Evolutionary conservation across 1,140 invertebrate genomes (phyloP).

Genomic region (Orchesella cincta): DNA sequence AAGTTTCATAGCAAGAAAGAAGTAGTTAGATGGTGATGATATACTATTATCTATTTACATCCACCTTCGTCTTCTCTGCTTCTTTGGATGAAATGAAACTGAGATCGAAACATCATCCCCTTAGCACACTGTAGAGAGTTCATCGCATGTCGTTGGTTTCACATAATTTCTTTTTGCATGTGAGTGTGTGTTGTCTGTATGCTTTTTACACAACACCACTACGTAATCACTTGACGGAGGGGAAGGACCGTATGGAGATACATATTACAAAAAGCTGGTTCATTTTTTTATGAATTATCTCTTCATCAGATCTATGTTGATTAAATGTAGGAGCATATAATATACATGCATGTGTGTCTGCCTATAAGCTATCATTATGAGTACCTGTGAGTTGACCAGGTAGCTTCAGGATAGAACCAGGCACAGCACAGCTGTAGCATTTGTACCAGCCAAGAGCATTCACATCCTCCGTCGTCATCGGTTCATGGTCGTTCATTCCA

Average conservation of each 20-base stretch:
- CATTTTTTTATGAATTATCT: neutral
- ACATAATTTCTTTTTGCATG: neutral
- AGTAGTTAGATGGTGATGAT: neutral
- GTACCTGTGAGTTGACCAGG: no score
- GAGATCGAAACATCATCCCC: no score
- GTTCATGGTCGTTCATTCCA: conserved; percentile 28
- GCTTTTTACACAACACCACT: no score
- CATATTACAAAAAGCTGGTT: neutral
- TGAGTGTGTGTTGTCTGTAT: no score
- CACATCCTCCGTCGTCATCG: conserved; percentile 10
- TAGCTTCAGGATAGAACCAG: no score
- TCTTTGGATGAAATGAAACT: no score
- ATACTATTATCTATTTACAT: no score
- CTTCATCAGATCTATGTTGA: no score
- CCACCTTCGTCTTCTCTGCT: no score
- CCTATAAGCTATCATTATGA: no score
- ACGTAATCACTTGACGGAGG: neutral
- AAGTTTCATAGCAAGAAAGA: neutral
- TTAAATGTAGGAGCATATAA: no score
- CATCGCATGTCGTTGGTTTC: conserved; percentile 19
- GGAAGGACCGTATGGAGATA: neutral
- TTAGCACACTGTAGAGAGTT: conserved; percentile 8
- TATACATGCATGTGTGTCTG: no score
- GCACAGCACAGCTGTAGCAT: neutral
- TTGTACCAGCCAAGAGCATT: conserved; percentile 1